A percentile compares a stretch with the other conserved stretches of the same genome.
These are phyloP conservation scores for Oryzias sinensis DNA, from an alignment of 2,797 vertebrate species.

Conservation along the genomic window DNA sequence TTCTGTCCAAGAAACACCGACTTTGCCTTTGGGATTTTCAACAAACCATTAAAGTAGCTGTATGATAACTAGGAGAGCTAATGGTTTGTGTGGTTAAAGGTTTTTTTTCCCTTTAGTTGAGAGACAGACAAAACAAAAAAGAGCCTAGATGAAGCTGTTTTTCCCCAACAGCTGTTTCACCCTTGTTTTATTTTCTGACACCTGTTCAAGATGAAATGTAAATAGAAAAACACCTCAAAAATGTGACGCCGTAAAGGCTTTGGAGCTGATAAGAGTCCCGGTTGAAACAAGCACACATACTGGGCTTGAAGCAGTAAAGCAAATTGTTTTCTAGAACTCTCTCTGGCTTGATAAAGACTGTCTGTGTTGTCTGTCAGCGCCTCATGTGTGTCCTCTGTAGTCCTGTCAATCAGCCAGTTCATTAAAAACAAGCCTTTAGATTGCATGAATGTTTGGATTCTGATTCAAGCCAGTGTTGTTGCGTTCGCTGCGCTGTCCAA, in stretches of 20 bases:
- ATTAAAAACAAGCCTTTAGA: conserved; percentile 46
- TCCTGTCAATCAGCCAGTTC: conserved; percentile 37
- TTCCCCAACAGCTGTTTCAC: neutral
- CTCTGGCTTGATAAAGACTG: conserved; percentile 33
- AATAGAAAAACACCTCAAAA: conserved; percentile 14
- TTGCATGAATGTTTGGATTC: conserved; percentile 41
- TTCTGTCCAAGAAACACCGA: no score
- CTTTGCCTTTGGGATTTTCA: no score
- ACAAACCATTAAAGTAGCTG: no score
- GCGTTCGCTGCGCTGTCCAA: conserved; percentile 38
- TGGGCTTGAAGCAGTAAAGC: conserved; percentile 62
- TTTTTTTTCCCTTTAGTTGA: conserved; percentile 13
- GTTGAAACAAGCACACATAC: conserved; percentile 42
- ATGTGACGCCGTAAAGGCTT: neutral
- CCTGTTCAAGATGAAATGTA: conserved; percentile 36
- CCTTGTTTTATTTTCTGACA: conserved; percentile 45
- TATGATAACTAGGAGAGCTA: no score
- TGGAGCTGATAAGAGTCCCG: conserved; percentile 9
- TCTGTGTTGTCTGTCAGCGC: conserved; percentile 36
- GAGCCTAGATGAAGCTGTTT: conserved; percentile 19
- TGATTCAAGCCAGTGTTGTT: conserved; percentile 43
- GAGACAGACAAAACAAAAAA: conserved; percentile 31
- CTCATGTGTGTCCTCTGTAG: conserved; percentile 16
- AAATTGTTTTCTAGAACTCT: conserved; percentile 52
- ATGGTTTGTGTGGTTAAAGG: no score